phyloP scores from a whole-genome alignment of 2,888 invertebrate species.

The Oxycera nigricornis region DNA sequence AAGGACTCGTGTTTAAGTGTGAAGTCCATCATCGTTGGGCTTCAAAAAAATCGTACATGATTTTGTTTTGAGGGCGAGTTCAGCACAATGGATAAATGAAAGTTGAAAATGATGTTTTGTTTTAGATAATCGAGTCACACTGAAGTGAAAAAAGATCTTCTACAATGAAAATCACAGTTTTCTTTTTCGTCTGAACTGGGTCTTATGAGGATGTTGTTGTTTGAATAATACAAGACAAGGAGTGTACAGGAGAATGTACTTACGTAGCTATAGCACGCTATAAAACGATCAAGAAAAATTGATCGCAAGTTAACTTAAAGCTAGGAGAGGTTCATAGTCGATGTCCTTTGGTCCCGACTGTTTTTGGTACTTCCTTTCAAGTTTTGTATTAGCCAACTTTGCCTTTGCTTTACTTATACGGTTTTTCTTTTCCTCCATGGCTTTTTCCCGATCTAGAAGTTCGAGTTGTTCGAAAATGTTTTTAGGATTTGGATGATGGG shows the following conservation, averaged over 20 bases:
- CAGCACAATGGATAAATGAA: neutral
- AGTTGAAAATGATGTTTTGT: constrained; percentile 14
- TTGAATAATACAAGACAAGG: neutral
- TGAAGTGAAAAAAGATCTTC: constrained; percentile 24
- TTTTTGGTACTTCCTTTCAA: constrained; percentile 65
- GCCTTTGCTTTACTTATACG: constrained; percentile 68
- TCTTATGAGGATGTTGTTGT: constrained; percentile 5
- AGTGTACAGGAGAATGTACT: constrained; percentile 30
- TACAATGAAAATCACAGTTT: constrained; percentile 41
- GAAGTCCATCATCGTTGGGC: too few species aligned
- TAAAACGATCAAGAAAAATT: constrained; percentile 34
- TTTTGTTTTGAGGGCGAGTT: neutral
- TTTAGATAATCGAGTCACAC: neutral
- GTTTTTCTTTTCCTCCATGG: constrained; percentile 56
- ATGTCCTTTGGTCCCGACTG: constrained; percentile 58
- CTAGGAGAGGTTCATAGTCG: constrained; percentile 60
- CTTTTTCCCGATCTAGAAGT: constrained; percentile 71
- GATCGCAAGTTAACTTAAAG: constrained; percentile 56
- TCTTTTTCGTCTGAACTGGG: constrained; percentile 33
- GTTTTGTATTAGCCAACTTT: constrained; percentile 67
- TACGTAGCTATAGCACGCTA: constrained; percentile 40
- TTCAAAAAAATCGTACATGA: neutral
- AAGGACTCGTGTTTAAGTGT: too few species aligned
- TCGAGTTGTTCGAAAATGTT: constrained; percentile 84
- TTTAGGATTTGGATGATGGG: constrained; percentile 66